phyloP scores from a whole-genome alignment of 2,888 invertebrate genomes.

The Cryptocheilus praepositus region DNA sequence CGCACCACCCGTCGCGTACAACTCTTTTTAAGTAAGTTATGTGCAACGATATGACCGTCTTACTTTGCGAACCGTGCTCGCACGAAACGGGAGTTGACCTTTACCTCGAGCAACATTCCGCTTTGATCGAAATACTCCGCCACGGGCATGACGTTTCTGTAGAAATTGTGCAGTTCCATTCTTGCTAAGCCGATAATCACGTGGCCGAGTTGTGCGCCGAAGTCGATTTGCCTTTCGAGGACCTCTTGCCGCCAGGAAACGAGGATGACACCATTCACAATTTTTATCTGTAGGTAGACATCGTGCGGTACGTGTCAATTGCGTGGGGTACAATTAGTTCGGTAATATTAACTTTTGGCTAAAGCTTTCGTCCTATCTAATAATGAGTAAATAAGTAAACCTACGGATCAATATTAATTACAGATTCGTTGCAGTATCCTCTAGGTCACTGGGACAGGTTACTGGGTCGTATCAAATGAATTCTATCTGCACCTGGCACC shows the following conservation, averaged over 20 bases:
- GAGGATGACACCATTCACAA: slow-evolving; percentile 89
- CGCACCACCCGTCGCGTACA: background rate
- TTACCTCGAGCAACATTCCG: slow-evolving; percentile 84
- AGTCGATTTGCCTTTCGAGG: slow-evolving; percentile 91
- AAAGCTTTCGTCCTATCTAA: no score
- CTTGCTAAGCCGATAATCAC: slow-evolving; percentile 88
- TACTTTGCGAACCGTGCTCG: no score
- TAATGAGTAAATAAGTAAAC: no score
- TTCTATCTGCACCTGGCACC: background rate
- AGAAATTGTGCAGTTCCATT: slow-evolving; percentile 93
- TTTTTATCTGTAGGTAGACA: slow-evolving; percentile 83
- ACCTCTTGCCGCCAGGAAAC: slow-evolving; percentile 92
- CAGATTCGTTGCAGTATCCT: no score
- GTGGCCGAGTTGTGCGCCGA: slow-evolving; percentile 91
- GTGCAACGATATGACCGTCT: no score
- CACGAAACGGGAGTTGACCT: no score
- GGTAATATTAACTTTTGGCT: no score
- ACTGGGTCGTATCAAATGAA: slow-evolving; percentile 25
- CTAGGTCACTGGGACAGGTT: slow-evolving; percentile 27
- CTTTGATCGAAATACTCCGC: slow-evolving; percentile 94
- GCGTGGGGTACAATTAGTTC: no score
- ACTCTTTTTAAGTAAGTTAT: background rate
- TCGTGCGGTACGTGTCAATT: background rate
- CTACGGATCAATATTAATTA: background rate
- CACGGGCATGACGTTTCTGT: slow-evolving; percentile 91